Conservation (phyloP, 2,113 vertebrate species). For the Alethe castanea region DNA sequence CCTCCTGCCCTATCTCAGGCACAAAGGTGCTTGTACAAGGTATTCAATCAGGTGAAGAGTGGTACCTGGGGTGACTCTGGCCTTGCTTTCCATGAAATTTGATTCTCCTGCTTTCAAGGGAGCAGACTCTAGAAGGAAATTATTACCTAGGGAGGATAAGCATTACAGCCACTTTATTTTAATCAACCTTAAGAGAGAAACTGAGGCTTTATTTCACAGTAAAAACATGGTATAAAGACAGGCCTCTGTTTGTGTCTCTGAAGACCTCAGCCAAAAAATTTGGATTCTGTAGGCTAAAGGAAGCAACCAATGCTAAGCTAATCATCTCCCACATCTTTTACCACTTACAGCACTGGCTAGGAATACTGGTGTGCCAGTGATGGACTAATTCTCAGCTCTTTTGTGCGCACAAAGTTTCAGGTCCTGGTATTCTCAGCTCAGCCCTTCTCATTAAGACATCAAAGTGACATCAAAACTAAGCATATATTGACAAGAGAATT, state of each 20-base stretch:
- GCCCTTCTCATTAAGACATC: neutral
- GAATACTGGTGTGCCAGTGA: neutral
- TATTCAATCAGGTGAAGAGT: neutral
- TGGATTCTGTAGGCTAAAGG: neutral
- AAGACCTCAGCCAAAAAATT: neutral
- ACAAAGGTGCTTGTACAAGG: neutral
- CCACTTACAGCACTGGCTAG: neutral
- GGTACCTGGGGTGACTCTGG: neutral
- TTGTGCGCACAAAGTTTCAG: neutral
- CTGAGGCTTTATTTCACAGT: neutral
- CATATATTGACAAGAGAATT: neutral
- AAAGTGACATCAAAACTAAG: neutral
- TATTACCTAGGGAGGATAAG: neutral
- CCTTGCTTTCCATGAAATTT: neutral
- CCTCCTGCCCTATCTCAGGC: neutral
- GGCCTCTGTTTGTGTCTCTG: neutral
- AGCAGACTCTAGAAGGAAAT: neutral
- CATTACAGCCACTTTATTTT: neutral
- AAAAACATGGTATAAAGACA: neutral
- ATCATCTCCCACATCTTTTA: neutral
- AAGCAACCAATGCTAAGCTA: neutral
- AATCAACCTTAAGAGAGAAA: neutral
- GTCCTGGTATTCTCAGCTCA: neutral
- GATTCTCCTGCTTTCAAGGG: neutral
- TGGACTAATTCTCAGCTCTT: neutral